Evolutionary conservation across 1,140 invertebrate species (phyloP).

Genomic region (Drosophila pseudoananassae): DNA sequence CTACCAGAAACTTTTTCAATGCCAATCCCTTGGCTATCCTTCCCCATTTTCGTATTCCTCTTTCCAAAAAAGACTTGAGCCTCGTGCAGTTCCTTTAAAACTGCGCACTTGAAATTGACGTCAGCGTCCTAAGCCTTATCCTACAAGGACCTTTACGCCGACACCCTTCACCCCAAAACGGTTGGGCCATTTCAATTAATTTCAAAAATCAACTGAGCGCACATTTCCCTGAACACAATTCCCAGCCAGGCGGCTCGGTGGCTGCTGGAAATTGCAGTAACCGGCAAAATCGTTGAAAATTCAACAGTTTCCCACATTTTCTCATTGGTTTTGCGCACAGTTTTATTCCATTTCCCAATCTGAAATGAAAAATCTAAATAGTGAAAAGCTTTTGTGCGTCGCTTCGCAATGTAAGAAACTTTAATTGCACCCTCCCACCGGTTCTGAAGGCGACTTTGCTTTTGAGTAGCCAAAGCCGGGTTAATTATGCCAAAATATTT

Average conservation of each 20-base stretch:
- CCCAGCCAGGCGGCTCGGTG: conserved; percentile 20
- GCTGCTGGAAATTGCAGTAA: conserved; percentile 43
- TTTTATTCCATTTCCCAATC: conserved; percentile 52
- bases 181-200: conserved; percentile 75
- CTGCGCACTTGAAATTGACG: conserved; percentile 68
- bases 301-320: conserved; percentile 44
- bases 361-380: conserved; percentile 69
- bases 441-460: neutral
- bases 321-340: conserved; percentile 1
- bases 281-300: conserved; percentile 21
- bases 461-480: conserved; percentile 4
- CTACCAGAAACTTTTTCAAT: conserved; percentile 31
- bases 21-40: conserved; percentile 11
- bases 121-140: conserved; percentile 54
- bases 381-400: conserved; percentile 51
- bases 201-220: conserved; percentile 72
- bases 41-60: neutral
- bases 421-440: conserved; percentile 62
- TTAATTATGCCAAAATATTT: conserved; percentile 72
- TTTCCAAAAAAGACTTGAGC: conserved; percentile 24
- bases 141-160: conserved; percentile 11
- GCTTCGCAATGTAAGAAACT: conserved; percentile 47
- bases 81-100: conserved; percentile 33
- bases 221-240: conserved; percentile 26
- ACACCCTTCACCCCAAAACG: conserved; percentile 9